Evolutionary conservation across 2,797 vertebrate species (phyloP), one percentile per base, ranked within the genome.

Genomic region (Danio albolineatus): DNA sequence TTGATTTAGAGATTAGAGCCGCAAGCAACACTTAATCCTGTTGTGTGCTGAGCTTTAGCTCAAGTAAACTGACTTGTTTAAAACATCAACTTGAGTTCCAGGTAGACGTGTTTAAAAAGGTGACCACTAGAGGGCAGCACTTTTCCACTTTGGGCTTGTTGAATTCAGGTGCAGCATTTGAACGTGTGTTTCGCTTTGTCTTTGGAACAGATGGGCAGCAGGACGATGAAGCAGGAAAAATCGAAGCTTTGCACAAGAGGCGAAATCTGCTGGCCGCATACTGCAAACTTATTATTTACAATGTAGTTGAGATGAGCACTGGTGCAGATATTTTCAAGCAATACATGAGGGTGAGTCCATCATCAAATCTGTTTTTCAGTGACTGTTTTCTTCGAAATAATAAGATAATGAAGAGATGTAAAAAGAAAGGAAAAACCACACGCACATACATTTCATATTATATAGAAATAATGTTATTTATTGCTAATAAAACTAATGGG

Each of bases 251-350:
- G 89, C 98, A 99, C 92, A 99, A 99, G 93, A 96, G 98, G 89
- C 95, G 97, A 91, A 99, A 99, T 90, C 95, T 99, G 46, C 94
- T 99, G 80, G 97, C 98, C 82, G 97, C 97, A 78, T 99, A 97
- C 89, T 98, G 97, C 94, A 99, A 99, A 91, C 95, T 99, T 76
- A 99, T 99, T 92, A 98, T 99, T 85, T 99, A 97, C 91, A 98
- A 97, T 87, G 97, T 99, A 86, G 98, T 99, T 75, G 97, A 99
- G 88, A 99, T 99, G 95, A 98, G 95, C 85, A 98, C 97, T n/a
- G 98, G 97, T 73, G 97, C 98, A 0, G 98, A 99, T 91, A 98
- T 99, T 91, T 99, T 99, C 89, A 99, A 99, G 90, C 98, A 99
- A 92, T 99, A 99, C 88, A 99, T 99, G 97, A 95, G 98, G 94